Evolutionary conservation across 2,888 invertebrate genomes (phyloP), one percentile per base, ranked within the genome.

Genomic region (Tanytarsus gracilentus): DNA sequence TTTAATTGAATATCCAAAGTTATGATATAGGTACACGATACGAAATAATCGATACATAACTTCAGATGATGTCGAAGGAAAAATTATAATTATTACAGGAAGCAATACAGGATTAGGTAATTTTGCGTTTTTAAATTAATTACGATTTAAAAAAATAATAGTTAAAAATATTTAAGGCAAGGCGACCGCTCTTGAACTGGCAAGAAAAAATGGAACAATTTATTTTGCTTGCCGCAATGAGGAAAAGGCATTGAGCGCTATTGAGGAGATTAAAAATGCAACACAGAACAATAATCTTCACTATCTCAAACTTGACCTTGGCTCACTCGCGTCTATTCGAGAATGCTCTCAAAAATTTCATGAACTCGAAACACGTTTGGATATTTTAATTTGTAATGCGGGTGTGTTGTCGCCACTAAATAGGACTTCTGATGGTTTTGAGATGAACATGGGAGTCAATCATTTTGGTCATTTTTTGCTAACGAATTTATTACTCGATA

Each of bases 151-250:
- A n/a, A n/a, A n/a, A n/a, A n/a, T 30, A 8, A 30, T 9, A 30
- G 51, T 30, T 3, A 51, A 51, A 11, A 14, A 29, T 14, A 92
- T 92, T 23, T 88, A 92, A 65, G 92, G 92, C 8, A 83, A 79
- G 70, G 86, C 85, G 69, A 82, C 85, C 0, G 85, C 80, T 0
- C 75, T 76, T 68, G 85, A 84, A 67, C 76, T 92, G 67, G 89
- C 89, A 0, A 76, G 75, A 61, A 74, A 86, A 55, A 84, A 85
- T 4, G 91, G 87, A 1, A 86, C 82, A 75, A 85, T 93, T 63
- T 84, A 89, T 68, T 86, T 93, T 88, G 92, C 90, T 2, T 92
- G 92, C 68, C 79, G 90, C 53, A 80, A 91, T 75, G 77, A 89
- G 77, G 71, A 76, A 40, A 81, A 79, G 71, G 91, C 91, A 72